phyloP scores from a whole-genome alignment of 2,888 invertebrate species.

The Torymus tubicola region DNA sequence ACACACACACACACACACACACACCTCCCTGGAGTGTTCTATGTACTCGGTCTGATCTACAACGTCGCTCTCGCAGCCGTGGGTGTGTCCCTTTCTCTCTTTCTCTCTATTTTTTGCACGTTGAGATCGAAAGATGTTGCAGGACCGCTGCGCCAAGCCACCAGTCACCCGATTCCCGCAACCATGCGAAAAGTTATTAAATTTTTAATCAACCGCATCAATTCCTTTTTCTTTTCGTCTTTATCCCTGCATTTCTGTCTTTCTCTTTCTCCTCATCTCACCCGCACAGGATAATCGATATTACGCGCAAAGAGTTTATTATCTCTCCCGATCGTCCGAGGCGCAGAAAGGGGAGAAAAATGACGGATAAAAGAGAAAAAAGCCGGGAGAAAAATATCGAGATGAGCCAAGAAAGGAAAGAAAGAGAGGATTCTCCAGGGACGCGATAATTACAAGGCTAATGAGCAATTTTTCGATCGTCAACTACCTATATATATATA shows the following conservation, averaged over 20 bases:
- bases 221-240: neutral
- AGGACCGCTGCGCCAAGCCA: neutral
- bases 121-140: neutral
- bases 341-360: neutral
- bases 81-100: too few relatives aligned
- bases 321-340: neutral
- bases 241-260: neutral
- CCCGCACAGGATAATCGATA: constrained; percentile 25
- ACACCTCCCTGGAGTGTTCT: constrained; percentile 13
- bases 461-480: constrained; percentile 42
- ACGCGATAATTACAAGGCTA: constrained; percentile 42
- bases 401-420: neutral
- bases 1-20: too few relatives aligned
- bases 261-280: constrained; percentile 6
- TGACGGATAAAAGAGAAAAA: neutral
- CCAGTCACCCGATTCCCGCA: neutral
- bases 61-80: neutral
- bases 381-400: neutral
- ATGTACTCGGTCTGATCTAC: constrained; percentile 5
- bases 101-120: neutral
- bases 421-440: neutral
- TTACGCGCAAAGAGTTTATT: constrained; percentile 12
- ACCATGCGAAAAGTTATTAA: constrained; percentile 44
- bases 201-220: constrained; percentile 54
- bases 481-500: neutral